Conservation (phyloP, 2,797 vertebrate genomes). For the Acrocephalus scirpaceus region DNA sequence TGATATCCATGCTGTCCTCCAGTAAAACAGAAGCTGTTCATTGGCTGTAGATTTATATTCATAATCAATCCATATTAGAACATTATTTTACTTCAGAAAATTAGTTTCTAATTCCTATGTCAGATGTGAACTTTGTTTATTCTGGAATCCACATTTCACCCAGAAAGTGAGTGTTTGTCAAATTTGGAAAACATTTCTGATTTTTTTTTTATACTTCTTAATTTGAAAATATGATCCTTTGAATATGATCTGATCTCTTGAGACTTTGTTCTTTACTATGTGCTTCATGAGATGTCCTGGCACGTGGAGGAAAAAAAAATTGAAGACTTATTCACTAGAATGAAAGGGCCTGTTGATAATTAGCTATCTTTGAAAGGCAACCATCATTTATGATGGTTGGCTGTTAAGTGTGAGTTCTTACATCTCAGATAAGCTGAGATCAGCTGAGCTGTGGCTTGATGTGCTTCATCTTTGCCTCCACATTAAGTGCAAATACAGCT, state of each 20-base stretch:
- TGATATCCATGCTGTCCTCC: not conserved
- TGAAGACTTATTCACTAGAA: not conserved
- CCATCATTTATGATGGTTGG: conserved; percentile 22
- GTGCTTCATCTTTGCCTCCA: not conserved
- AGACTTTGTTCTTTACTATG: not conserved
- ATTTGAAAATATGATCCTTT: not conserved
- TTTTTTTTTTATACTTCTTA: not conserved
- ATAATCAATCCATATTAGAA: not conserved
- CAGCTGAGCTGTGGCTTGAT: not conserved
- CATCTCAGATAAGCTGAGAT: not conserved
- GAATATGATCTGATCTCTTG: not conserved
- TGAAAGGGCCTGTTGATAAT: not conserved
- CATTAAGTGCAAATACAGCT: not conserved
- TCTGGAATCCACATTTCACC: not conserved
- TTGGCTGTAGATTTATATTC: not conserved
- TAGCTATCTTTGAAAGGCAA: not conserved
- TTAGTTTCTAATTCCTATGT: not conserved
- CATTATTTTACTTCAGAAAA: not conserved
- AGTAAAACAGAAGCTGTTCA: not conserved
- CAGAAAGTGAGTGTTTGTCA: not conserved
- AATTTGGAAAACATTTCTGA: not conserved
- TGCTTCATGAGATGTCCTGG: not conserved
- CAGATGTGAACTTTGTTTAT: not conserved
- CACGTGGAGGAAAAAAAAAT: not conserved
- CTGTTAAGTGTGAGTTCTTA: not conserved